Conservation (phyloP, 2,888 invertebrate species). For the Laothoe populi region DNA sequence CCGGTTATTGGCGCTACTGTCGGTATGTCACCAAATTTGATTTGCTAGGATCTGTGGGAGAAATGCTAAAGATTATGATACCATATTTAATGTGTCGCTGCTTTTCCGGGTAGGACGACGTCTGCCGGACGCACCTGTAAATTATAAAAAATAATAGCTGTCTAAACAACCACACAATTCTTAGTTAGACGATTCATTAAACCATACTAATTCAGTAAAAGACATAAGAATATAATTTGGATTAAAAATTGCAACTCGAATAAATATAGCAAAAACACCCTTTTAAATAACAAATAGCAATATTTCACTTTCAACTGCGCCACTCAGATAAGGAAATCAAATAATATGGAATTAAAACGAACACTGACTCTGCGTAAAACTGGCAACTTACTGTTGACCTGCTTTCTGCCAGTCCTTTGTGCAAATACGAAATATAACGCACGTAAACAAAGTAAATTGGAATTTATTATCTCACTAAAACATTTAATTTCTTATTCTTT, state of each 20-base stretch:
- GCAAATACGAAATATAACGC: background rate
- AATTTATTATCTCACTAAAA: background rate
- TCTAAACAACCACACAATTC: too few species aligned
- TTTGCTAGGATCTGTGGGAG: too few species aligned
- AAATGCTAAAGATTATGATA: too few species aligned
- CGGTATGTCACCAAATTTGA: too few species aligned
- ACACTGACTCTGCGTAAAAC: conserved; percentile 5
- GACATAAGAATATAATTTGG: too few species aligned
- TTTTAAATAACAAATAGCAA: conserved; percentile 33
- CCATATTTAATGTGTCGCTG: too few species aligned
- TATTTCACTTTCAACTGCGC: conserved; percentile 41
- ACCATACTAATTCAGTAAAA: too few species aligned
- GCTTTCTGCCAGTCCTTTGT: background rate
- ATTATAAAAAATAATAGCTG: too few species aligned
- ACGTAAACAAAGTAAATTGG: background rate
- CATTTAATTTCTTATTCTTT: background rate
- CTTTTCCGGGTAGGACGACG: too few species aligned
- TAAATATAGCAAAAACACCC: background rate
- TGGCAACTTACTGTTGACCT: conserved; percentile 9
- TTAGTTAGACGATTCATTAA: too few species aligned
- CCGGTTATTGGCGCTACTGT: too few species aligned
- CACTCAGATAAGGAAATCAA: conserved; percentile 42
- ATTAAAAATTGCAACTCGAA: background rate
- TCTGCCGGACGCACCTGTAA: too few species aligned
- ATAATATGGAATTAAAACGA: conserved; percentile 30